phyloP scores from a whole-genome alignment of 2,113 vertebrate species.

The Centropus bengalensis region DNA sequence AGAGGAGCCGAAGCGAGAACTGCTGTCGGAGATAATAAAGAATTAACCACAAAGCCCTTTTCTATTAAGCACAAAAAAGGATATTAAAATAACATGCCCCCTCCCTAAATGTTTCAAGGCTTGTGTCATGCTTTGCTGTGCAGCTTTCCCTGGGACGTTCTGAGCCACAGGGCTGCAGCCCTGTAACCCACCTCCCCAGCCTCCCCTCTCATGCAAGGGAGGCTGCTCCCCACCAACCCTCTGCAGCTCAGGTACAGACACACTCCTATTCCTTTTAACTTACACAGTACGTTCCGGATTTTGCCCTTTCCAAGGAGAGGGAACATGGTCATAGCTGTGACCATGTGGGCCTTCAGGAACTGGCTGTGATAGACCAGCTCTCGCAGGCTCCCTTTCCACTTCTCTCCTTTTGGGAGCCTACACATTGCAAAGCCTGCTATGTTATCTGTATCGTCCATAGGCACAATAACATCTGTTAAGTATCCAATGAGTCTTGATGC shows the following conservation, averaged over 20 bases:
- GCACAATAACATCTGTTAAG: background rate
- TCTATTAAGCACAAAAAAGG: constrained; percentile 71
- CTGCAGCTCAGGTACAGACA: background rate
- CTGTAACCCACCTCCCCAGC: background rate
- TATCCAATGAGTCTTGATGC: background rate
- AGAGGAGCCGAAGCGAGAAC: constrained; percentile 64
- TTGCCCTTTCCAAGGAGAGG: background rate
- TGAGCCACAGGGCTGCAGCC: constrained; percentile 26
- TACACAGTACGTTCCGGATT: accelerated
- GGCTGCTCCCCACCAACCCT: background rate
- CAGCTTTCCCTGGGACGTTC: background rate
- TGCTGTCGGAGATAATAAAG: constrained; percentile 69
- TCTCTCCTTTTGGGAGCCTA: background rate
- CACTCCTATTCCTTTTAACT: background rate
- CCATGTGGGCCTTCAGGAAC: background rate
- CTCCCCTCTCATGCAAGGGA: background rate
- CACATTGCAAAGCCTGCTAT: accelerated
- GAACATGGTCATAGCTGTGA: background rate
- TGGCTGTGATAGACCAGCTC: background rate
- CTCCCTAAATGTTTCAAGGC: constrained; percentile 54
- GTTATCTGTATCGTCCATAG: accelerated
- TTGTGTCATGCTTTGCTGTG: constrained; percentile 44
- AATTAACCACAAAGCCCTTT: constrained; percentile 69
- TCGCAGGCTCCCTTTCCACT: background rate
- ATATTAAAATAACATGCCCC: constrained; percentile 53